Percentiles rank a stretch among this genome's conserved stretches.
phyloP scores from a whole-genome alignment of 1,140 invertebrate genomes.

The Tribolium castaneum region DNA sequence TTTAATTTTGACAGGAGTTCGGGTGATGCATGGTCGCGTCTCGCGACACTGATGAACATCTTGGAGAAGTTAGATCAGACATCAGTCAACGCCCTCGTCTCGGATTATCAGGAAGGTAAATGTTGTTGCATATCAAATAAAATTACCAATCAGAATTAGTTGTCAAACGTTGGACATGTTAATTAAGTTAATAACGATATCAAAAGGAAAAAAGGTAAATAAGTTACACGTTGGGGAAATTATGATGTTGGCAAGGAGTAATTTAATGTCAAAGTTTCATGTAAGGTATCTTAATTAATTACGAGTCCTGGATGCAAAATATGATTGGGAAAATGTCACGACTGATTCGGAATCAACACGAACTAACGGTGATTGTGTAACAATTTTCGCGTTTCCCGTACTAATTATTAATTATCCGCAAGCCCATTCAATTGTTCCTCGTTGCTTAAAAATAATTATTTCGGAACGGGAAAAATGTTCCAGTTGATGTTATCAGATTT shows the following conservation, averaged over 20 bases:
- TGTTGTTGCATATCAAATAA: slow-evolving; percentile 11
- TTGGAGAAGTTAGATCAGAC: slow-evolving; percentile 73
- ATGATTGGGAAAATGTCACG: background rate
- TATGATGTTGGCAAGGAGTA: slow-evolving; percentile 16
- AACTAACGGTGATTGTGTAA: background rate
- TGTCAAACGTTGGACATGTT: slow-evolving; percentile 27
- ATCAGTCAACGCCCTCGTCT: slow-evolving; percentile 45
- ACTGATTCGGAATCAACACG: background rate
- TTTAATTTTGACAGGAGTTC: slow-evolving; percentile 68
- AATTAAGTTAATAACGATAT: slow-evolving; percentile 24
- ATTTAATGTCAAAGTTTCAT: slow-evolving; percentile 22
- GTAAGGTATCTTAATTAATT: slow-evolving; percentile 16
- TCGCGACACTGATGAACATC: slow-evolving; percentile 81
- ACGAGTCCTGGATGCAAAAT: slow-evolving; percentile 2
- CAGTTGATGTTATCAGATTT: background rate
- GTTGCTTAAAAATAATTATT: background rate
- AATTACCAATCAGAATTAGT: slow-evolving; percentile 30
- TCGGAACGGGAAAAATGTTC: background rate
- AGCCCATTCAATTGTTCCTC: background rate
- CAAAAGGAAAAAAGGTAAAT: background rate
- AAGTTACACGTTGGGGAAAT: background rate
- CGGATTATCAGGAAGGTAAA: slow-evolving; percentile 58
- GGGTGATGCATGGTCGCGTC: slow-evolving; percentile 81
- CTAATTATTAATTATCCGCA: background rate
- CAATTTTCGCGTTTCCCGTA: background rate